Evolutionary conservation across 2,888 invertebrate genomes (phyloP).

Genomic region (Leucozona laternaria): DNA sequence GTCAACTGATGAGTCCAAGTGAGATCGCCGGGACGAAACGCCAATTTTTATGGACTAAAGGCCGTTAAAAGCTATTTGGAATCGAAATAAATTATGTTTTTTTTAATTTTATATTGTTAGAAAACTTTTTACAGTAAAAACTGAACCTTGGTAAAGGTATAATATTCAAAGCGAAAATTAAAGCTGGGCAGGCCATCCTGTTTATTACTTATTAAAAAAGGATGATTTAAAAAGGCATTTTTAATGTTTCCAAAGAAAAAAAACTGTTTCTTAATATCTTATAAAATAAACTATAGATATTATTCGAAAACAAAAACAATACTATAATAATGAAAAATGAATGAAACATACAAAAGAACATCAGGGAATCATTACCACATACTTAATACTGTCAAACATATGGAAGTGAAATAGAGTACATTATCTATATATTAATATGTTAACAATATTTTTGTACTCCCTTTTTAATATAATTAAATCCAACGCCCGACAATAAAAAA

Average conservation of each 20-base stretch:
- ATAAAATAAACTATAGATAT: background rate
- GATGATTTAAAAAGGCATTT: background rate
- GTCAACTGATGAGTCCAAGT: no score
- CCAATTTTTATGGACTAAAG: no score
- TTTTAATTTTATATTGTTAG: no score
- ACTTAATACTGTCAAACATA: conserved; percentile 57
- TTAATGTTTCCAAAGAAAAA: background rate
- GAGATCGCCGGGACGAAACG: no score
- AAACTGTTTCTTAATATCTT: background rate
- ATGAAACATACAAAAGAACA: conserved; percentile 76
- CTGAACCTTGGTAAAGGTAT: no score
- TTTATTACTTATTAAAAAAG: background rate
- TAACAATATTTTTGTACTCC: no score
- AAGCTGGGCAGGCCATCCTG: background rate
- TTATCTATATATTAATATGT: no score
- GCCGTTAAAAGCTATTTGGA: no score
- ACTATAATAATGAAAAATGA: conserved; percentile 65
- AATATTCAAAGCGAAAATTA: background rate
- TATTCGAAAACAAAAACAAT: background rate
- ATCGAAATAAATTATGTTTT: no score
- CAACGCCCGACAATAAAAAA: conserved; percentile 54
- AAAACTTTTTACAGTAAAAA: no score
- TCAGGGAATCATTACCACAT: conserved; percentile 58
- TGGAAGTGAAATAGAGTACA: conserved; percentile 66
- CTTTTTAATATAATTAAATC: no score